A percentile compares a stretch with the other conserved stretches of the same genome.
These are phyloP conservation scores for Myotis lucifugus DNA, from an alignment of 2,113 vertebrate species.

Conservation along the genomic window DNA sequence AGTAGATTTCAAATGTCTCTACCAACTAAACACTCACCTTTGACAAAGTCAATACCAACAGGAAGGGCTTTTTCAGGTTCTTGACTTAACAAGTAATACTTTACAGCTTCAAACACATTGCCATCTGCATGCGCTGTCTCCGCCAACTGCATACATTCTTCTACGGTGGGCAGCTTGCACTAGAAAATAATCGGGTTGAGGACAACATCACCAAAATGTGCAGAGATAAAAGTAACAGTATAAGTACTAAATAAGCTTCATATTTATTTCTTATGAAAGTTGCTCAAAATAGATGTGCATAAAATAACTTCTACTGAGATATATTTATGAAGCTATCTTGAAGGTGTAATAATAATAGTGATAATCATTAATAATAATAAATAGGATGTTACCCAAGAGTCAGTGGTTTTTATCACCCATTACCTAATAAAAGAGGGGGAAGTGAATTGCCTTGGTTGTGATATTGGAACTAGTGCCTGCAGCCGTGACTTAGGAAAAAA, in stretches of 20 bases:
- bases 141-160: slow-evolving; percentile 91
- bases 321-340: background rate
- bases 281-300: background rate
- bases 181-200: slow-evolving; percentile 81
- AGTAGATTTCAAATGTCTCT: background rate
- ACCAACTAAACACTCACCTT: slow-evolving; percentile 86
- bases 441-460: background rate
- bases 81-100: slow-evolving; percentile 91
- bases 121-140: slow-evolving; percentile 85
- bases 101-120: slow-evolving; percentile 89
- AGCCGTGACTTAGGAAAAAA: background rate
- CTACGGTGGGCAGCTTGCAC: slow-evolving; percentile 91
- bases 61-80: slow-evolving; percentile 94
- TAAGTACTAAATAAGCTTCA: background rate
- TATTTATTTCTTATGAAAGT: background rate
- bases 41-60: slow-evolving; percentile 91
- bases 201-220: background rate
- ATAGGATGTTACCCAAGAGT: background rate
- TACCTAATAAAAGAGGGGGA: background rate
- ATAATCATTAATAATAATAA: background rate
- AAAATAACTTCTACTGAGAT: background rate
- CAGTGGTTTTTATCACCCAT: background rate
- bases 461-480: background rate
- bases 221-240: background rate
- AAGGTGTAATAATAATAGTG: background rate